phyloP scores from a whole-genome alignment of 2,797 vertebrate species.

The Scleropages formosus region DNA sequence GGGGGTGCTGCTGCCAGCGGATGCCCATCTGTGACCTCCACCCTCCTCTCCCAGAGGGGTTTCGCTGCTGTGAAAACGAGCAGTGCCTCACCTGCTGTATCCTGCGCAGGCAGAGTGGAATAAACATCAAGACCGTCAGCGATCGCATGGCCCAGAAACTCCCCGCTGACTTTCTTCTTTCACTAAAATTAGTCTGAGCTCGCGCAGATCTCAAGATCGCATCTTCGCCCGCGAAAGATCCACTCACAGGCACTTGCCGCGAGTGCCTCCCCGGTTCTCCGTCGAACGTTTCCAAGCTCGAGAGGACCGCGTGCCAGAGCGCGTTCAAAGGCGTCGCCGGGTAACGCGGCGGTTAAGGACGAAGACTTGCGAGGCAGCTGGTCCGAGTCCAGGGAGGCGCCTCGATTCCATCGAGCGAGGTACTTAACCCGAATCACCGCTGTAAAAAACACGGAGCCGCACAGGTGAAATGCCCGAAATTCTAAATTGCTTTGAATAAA shows the following conservation, averaged over 20 bases:
- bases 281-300: neutral
- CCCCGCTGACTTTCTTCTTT: neutral
- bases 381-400: neutral
- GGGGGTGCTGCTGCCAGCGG: no score
- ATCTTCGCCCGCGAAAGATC: neutral
- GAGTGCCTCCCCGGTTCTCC: neutral
- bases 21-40: no score
- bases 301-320: neutral
- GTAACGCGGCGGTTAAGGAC: neutral
- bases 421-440: no score
- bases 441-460: no score
- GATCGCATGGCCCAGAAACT: neutral
- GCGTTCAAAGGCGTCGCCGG: no score
- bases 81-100: neutral
- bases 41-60: no score
- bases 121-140: neutral
- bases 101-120: neutral
- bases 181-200: slow-evolving; percentile 9
- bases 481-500: no score
- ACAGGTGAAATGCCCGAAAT: no score
- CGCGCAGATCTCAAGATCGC: neutral
- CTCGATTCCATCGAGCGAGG: no score
- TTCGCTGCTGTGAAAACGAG: no score
- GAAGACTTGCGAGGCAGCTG: neutral
- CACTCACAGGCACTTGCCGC: neutral